Base-by-base conservation (phyloP, 2,797 vertebrate genomes). In the Discoglossus pictus region DNA sequence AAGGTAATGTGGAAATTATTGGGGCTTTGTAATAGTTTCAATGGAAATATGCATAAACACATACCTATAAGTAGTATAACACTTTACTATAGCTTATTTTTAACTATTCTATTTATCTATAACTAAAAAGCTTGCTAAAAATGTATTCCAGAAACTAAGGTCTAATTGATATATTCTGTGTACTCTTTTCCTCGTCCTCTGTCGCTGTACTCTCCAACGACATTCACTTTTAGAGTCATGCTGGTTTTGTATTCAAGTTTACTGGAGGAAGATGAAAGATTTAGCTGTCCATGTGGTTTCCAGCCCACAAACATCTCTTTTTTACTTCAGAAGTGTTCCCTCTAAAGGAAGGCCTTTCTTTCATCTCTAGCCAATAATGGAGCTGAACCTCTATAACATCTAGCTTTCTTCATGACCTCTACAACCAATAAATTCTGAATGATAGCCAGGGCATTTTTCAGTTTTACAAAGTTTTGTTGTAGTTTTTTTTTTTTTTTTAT, bases 181-280 rank as follows among this genome's bases (percentile, higher is more conserved):
- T 6, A 31, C 39, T n/a, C 39, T 15, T 15, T 42, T n/a, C n/a
- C 39, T 42, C 39, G 12, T 42, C 4, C 27, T 31, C 8, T 31
- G 27, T 31, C 4, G 10, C 23, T 61, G 9, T 38, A 15, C 40
- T 35, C 12, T 18, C 13, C 27, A 21, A 31, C 54, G 58, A 15
- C 42, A 47, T 61, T 54, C 15, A 9, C 16, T 53, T 47, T 35
- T 4, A 20, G 21, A 61, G 3, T 42, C 25, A 42, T 24, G 15
- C 4, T 21, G 16, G 12, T 44, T 51, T 44, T 43, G 13, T 44
- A 24, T 59, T 61, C 1, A 7, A 17, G 42, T 21, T 48, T 55
- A 31, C 42, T 55, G 58, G 58, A 38, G 48, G 48, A n/a, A 31
- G 50, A 61, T 62, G 34, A 69, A 69, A 54, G 58, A 39, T 44